Evolutionary conservation across 2,888 invertebrate genomes (phyloP).

Genomic region (Andrena chrysosceles): DNA sequence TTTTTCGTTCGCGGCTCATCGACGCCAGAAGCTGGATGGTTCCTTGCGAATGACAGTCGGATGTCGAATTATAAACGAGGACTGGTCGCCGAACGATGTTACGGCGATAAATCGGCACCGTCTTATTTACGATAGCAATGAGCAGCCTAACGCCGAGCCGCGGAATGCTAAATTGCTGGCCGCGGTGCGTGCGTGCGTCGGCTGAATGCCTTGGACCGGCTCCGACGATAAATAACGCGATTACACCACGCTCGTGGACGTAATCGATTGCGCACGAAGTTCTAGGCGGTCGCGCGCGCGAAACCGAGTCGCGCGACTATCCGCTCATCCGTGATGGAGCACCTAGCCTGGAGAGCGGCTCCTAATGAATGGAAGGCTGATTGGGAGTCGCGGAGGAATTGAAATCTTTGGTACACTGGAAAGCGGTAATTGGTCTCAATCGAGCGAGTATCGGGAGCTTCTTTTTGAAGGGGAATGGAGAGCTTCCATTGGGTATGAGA

Average conservation of each 20-base stretch:
- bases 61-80: slow-evolving; percentile 11
- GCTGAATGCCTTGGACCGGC: slow-evolving; percentile 14
- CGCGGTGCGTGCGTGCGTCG: slow-evolving; percentile 22
- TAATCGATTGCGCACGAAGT: slow-evolving; percentile 58
- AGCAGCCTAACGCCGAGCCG: slow-evolving; percentile 50
- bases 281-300: slow-evolving; percentile 41
- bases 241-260: slow-evolving; percentile 44
- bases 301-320: slow-evolving; percentile 54
- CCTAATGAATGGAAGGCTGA: slow-evolving; percentile 49
- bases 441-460: neutral
- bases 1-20: neutral
- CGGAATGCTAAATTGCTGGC: slow-evolving; percentile 52
- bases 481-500: neutral
- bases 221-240: slow-evolving; percentile 62
- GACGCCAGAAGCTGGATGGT: neutral
- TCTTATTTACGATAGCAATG: slow-evolving; percentile 56
- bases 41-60: slow-evolving; percentile 5
- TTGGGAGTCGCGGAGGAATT: slow-evolving; percentile 27
- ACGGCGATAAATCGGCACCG: slow-evolving; percentile 57
- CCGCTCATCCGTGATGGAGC: slow-evolving; percentile 22
- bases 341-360: slow-evolving; percentile 17
- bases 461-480: neutral
- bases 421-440: slow-evolving; percentile 36
- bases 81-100: neutral
- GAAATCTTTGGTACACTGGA: slow-evolving; percentile 30